Conservation (phyloP, 2,888 invertebrate genomes). For the Tenthredo distinguenda region DNA sequence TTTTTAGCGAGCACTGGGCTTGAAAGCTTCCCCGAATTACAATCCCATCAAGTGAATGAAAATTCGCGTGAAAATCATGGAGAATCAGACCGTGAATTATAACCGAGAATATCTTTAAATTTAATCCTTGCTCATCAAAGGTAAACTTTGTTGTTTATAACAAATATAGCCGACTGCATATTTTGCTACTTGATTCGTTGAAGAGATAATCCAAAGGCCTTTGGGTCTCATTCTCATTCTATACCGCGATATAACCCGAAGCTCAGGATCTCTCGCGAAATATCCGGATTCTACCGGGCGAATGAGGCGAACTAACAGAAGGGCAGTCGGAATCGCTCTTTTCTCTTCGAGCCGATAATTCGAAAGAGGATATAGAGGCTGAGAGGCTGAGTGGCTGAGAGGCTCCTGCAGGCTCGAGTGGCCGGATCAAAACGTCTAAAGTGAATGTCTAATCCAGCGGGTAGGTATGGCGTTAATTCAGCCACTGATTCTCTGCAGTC, state of each 20-base stretch:
- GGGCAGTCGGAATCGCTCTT: constrained; percentile 22
- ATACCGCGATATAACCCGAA: background rate
- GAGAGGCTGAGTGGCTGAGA: constrained; percentile 41
- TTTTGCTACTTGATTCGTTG: constrained; percentile 9
- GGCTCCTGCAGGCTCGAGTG: constrained; percentile 33
- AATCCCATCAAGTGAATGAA: constrained; percentile 45
- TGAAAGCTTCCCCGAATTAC: constrained; percentile 48
- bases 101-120: constrained; percentile 6
- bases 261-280: constrained; percentile 14
- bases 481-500: background rate
- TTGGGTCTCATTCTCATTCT: background rate
- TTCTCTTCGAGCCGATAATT: constrained; percentile 44
- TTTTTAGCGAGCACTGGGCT: constrained; percentile 45
- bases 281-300: background rate
- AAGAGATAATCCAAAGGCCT: background rate
- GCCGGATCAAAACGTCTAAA: constrained; percentile 47
- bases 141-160: constrained; percentile 25
- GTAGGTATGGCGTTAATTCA: constrained; percentile 42
- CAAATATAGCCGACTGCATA: constrained; percentile 22
- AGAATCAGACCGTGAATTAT: background rate
- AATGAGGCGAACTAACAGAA: constrained; percentile 19
- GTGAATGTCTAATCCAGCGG: constrained; percentile 49
- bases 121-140: constrained; percentile 24
- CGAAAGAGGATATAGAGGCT: constrained; percentile 43
- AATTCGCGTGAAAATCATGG: constrained; percentile 33